Base-by-base conservation (phyloP, 2,888 invertebrate genomes). In the Aromia moschata region DNA sequence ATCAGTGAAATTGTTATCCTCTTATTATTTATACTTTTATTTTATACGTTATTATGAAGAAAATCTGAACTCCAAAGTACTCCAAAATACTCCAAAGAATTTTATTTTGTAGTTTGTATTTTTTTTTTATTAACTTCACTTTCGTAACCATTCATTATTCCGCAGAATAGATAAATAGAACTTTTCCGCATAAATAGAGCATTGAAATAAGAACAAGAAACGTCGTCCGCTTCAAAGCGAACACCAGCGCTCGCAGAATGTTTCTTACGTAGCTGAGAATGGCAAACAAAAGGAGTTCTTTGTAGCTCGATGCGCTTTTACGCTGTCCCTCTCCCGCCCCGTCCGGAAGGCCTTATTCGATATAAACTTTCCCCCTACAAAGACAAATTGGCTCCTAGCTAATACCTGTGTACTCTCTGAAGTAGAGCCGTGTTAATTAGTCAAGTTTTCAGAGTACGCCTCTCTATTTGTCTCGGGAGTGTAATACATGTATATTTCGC, bases 351-450 rank as follows among this genome's bases (percentile, higher is more conserved):
- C 16, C 15, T 38, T 15, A 38, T 14, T 20, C 3, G 36, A 4
- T 30, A 12, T 31, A 36, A 37, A 36, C 17, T 15, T 36, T n/a
- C n/a, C 18, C 36, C 10, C 12, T 54, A 45, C 45, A 54, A 45
- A 54, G 54, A 45, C 37, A 45, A 44, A 54, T 55, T 46, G 40
- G 30, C 38, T 12, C 0, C 4, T 18, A 17, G 12, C 18, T 16
- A 20, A 30, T 44, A 44, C 54, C 44, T 54, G 38, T 47, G 31
- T 56, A 33, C 33, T 15, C 33, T 54, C 17, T 40, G 30, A 30
- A 11, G 31, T 40, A 41, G 40, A 15, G 46, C 37, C 47, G 38
- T 57, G 44, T 57, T 57, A 57, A 56, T 56, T 56, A 56, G 56
- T 51, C 49, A 51, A 56, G 44, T 41, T 56, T 56, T 56, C 45